Percentiles rank a stretch among this genome's conserved stretches.
Conservation (phyloP, 2,113 vertebrate genomes). For the Pterophyllum scalare region DNA sequence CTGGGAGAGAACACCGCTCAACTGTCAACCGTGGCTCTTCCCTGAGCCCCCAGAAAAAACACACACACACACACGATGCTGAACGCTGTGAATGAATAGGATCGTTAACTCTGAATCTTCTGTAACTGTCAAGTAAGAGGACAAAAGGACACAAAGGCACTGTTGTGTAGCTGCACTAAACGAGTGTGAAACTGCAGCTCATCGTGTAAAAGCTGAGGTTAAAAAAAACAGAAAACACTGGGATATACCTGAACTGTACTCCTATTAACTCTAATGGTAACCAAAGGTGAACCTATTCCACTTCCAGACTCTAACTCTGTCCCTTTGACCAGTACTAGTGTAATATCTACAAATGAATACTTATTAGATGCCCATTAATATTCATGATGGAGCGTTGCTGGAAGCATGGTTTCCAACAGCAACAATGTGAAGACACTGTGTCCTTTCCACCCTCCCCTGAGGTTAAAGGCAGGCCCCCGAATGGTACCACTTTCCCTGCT, state of each 20-base stretch:
- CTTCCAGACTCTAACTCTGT: neutral
- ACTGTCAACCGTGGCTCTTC: slow-evolving; percentile 7
- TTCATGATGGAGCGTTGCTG: slow-evolving; percentile 56
- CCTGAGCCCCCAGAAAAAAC: neutral
- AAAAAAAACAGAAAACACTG: neutral
- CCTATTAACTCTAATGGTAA: neutral
- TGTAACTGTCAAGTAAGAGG: slow-evolving; percentile 55
- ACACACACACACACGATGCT: neutral
- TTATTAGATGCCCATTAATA: slow-evolving; percentile 63
- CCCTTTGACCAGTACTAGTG: slow-evolving; percentile 17
- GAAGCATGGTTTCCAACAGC: slow-evolving; percentile 57
- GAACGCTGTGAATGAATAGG: neutral
- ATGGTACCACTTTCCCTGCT: slow-evolving; percentile 70
- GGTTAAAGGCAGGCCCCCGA: slow-evolving; percentile 58
- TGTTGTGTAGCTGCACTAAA: slow-evolving; percentile 37
- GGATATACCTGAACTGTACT: neutral
- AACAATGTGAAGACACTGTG: slow-evolving; percentile 71
- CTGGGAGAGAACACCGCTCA: slow-evolving; percentile 5
- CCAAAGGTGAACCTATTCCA: neutral
- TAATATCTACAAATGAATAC: slow-evolving; percentile 35
- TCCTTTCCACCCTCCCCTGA: slow-evolving; percentile 53
- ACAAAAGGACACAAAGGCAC: slow-evolving; percentile 53
- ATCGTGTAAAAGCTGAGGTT: neutral
- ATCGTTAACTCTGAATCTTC: slow-evolving; percentile 35
- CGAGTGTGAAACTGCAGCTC: neutral